Percentiles rank a stretch among this genome's conserved stretches.
Evolutionary conservation across 2,797 vertebrate species (phyloP).

Genomic region (Perodicticus potto): DNA sequence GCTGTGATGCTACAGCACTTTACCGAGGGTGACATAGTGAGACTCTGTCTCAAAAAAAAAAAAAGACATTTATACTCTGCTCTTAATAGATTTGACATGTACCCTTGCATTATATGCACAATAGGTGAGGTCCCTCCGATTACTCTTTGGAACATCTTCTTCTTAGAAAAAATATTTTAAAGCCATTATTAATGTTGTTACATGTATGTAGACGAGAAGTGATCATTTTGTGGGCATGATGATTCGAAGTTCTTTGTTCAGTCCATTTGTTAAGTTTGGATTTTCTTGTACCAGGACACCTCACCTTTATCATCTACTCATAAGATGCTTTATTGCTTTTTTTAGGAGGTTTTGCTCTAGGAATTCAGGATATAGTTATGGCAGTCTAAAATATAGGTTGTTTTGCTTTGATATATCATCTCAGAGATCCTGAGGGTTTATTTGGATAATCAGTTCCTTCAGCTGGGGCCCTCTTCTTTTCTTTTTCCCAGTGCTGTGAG

Average conservation of each 20-base stretch:
- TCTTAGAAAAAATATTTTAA: conserved; percentile 6
- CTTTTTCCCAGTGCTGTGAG: background rate
- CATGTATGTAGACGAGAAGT: background rate
- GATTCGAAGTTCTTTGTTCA: conserved; percentile 52
- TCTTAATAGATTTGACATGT: too few species aligned
- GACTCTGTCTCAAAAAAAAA: too few species aligned
- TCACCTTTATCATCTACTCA: conserved; percentile 3
- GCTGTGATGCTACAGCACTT: too few species aligned
- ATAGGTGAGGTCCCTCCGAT: too few species aligned
- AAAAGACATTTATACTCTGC: too few species aligned
- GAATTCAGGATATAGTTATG: conserved; percentile 31
- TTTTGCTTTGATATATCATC: conserved; percentile 25
- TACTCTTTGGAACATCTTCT: too few species aligned
- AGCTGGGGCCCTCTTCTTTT: background rate
- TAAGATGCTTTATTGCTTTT: background rate
- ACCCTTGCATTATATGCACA: too few species aligned
- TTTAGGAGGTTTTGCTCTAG: conserved; percentile 22
- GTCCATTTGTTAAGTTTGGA: conserved; percentile 1
- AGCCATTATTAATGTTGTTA: background rate
- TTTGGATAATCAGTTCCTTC: background rate
- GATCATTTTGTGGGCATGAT: background rate
- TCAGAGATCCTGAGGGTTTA: conserved; percentile 8
- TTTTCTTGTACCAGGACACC: conserved; percentile 14
- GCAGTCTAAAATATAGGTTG: conserved; percentile 16
- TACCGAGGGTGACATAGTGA: too few species aligned